phyloP scores from a whole-genome alignment of 2,888 invertebrate species.

The Syrista parreyssii region DNA sequence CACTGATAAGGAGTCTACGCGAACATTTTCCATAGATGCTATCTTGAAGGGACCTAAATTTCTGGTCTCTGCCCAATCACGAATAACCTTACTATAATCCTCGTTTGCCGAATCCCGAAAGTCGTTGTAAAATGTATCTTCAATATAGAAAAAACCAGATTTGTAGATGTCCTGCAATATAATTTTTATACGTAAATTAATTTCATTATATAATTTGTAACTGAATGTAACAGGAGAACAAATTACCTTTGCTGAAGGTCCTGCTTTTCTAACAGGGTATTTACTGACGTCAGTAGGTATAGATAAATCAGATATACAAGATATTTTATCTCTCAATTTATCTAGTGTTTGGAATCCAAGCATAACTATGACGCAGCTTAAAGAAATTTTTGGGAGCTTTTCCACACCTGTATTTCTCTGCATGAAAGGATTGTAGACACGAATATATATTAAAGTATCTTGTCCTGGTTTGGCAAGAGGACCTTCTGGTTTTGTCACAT shows the following conservation, averaged over 20 bases:
- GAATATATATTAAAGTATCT: constrained; percentile 66
- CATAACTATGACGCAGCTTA: constrained; percentile 72
- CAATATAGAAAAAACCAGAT: constrained; percentile 83
- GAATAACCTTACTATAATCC: constrained; percentile 76
- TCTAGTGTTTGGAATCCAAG: constrained; percentile 77
- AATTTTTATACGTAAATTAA: background rate
- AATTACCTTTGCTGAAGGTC: background rate
- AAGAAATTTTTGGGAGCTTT: constrained; percentile 36
- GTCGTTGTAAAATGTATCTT: constrained; percentile 84
- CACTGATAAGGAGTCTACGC: constrained; percentile 60
- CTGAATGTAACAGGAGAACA: constrained; percentile 12
- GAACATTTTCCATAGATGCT: constrained; percentile 69
- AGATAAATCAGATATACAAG: constrained; percentile 78
- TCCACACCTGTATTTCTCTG: constrained; percentile 31
- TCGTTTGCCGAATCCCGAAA: constrained; percentile 69
- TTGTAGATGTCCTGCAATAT: constrained; percentile 72
- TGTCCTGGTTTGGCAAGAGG: constrained; percentile 46
- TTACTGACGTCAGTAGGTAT: constrained; percentile 73
- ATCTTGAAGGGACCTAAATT: constrained; percentile 68
- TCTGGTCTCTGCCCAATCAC: constrained; percentile 72
- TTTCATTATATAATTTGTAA: background rate
- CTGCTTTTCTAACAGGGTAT: constrained; percentile 52
- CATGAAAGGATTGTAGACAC: constrained; percentile 68
- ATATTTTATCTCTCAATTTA: constrained; percentile 80
- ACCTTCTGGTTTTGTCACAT: constrained; percentile 15